phyloP scores from a whole-genome alignment of 2,797 vertebrate genomes.

The Sebastes nivosus region DNA sequence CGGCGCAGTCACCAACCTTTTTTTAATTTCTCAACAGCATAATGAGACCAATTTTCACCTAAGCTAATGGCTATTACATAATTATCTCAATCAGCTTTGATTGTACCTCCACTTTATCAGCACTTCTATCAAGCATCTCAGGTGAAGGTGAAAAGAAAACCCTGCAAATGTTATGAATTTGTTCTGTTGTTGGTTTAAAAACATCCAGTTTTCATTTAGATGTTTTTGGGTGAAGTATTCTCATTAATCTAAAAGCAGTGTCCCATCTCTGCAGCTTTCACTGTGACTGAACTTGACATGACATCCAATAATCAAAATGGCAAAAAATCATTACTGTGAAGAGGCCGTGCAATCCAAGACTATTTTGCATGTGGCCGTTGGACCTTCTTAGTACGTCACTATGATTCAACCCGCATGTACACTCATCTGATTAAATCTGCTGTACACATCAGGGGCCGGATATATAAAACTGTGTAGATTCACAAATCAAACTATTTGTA shows the following conservation, averaged over 20 bases:
- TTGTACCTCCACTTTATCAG: slow-evolving; percentile 51
- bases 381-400: background rate
- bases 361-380: background rate
- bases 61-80: slow-evolving; percentile 49
- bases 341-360: background rate
- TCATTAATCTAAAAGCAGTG: slow-evolving; percentile 23
- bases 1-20: background rate
- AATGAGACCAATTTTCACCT: slow-evolving; percentile 54
- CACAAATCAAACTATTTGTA: background rate
- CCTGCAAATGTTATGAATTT: background rate
- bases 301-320: slow-evolving; percentile 26
- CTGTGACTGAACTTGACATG: background rate
- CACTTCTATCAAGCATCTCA: slow-evolving; percentile 26
- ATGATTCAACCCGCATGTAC: background rate
- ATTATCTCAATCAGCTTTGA: slow-evolving; percentile 70
- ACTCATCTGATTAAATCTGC: background rate
- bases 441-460: background rate
- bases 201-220: background rate
- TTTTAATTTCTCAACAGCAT: slow-evolving; percentile 52
- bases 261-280: background rate
- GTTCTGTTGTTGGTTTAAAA: background rate
- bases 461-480: background rate
- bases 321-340: slow-evolving; percentile 20
- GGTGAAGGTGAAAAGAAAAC: slow-evolving; percentile 33
- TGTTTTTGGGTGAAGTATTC: background rate